A percentile compares a stretch with the other conserved stretches of the same genome.
Conservation (phyloP, 1,140 invertebrate species). For the Bombus turneri region DNA sequence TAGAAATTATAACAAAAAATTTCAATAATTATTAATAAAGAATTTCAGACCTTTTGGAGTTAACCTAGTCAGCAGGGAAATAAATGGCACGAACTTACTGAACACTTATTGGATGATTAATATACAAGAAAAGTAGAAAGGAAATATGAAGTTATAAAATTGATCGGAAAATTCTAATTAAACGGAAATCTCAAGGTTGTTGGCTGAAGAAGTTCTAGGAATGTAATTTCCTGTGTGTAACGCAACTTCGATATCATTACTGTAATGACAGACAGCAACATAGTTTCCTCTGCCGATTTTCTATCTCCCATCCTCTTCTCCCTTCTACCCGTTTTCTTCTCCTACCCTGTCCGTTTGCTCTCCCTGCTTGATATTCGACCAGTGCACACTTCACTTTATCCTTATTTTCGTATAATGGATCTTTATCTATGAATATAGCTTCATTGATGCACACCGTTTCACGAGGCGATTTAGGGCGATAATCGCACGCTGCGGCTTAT, state of each 20-base stretch:
- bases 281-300: background rate
- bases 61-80: background rate
- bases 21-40: too few species aligned
- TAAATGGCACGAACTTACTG: background rate
- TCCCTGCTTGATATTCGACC: constrained; percentile 10
- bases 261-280: background rate
- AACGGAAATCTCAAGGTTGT: background rate
- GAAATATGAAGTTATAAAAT: background rate
- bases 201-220: background rate
- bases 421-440: constrained; percentile 14
- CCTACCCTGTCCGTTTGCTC: background rate
- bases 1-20: too few species aligned
- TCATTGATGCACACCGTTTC: background rate
- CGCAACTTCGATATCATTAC: background rate
- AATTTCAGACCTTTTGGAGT: background rate
- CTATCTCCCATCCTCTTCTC: background rate
- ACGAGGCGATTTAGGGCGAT: constrained; percentile 2
- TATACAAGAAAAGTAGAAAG: background rate
- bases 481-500: background rate
- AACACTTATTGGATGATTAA: background rate
- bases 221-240: background rate
- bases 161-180: background rate
- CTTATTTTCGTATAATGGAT: background rate
- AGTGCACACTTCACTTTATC: background rate
- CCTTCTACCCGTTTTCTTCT: background rate